These are phyloP conservation scores for Circaetus cinerascens DNA, from an alignment of 2,113 vertebrate species.

Conservation along the genomic window DNA sequence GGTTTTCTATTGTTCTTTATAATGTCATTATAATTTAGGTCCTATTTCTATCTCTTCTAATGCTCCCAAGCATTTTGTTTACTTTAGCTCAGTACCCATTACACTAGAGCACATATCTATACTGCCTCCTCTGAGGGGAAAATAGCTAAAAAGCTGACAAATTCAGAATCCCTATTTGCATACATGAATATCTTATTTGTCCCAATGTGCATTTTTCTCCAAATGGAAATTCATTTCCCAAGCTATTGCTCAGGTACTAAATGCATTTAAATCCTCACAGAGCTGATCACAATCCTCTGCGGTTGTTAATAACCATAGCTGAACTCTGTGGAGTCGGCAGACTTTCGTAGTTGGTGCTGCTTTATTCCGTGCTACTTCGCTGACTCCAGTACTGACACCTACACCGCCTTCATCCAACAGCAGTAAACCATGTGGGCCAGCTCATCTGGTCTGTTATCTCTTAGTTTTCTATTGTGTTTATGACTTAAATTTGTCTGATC, in stretches of 20 bases:
- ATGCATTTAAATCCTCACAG: background rate
- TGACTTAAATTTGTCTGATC: background rate
- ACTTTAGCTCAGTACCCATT: background rate
- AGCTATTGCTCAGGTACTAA: background rate
- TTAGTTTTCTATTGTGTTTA: background rate
- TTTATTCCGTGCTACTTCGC: fast-evolving
- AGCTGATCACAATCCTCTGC: background rate
- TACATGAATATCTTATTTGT: background rate
- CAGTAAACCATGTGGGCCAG: fast-evolving
- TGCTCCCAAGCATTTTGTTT: slow-evolving; percentile 20
- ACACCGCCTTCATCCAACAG: background rate
- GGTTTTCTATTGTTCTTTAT: background rate
- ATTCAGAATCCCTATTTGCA: background rate
- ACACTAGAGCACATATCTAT: background rate
- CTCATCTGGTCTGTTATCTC: background rate
- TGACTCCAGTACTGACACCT: background rate
- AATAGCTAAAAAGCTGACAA: background rate
- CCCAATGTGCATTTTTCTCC: background rate
- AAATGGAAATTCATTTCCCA: background rate
- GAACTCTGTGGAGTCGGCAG: background rate
- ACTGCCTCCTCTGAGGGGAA: background rate
- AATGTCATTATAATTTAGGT: background rate
- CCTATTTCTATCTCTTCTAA: background rate
- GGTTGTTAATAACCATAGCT: background rate
- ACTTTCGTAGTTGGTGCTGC: background rate